Evolutionary conservation across 2,113 vertebrate species (phyloP).

Genomic region (Oncorhynchus clarkii): DNA sequence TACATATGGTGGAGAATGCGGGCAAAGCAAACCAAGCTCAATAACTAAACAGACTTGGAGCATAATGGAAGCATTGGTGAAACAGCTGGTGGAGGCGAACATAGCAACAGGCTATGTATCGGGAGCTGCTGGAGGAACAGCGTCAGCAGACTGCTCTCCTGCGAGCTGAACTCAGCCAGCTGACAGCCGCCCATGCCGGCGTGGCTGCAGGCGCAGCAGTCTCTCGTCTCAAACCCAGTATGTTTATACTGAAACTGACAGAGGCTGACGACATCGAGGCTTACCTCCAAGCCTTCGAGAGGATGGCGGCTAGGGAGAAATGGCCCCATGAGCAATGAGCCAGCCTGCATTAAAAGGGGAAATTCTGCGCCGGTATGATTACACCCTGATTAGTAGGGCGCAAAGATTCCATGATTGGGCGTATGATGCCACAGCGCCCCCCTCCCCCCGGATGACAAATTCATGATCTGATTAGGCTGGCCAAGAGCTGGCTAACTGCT

Average conservation of each 20-base stretch:
- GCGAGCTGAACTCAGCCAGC: not conserved
- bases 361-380: too few species aligned
- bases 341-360: not conserved
- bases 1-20: too few species aligned
- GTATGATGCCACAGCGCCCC: too few species aligned
- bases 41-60: too few species aligned
- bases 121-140: not conserved
- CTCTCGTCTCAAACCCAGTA: not conserved
- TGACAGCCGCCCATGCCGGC: not conserved
- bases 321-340: not conserved
- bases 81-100: too few species aligned
- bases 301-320: not conserved
- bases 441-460: too few species aligned
- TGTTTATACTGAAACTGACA: not conserved
- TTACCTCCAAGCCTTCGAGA: not conserved
- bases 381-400: too few species aligned
- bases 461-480: too few species aligned
- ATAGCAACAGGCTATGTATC: too few species aligned
- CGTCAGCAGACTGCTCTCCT: not conserved
- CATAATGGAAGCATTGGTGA: too few species aligned
- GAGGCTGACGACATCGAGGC: not conserved
- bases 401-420: not conserved
- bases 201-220: not conserved
- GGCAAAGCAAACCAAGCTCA: too few species aligned
- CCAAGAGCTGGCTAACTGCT: too few species aligned